Evolutionary conservation across 2,797 vertebrate species (phyloP).

Genomic region (Gymnoscopelus braueri): DNA sequence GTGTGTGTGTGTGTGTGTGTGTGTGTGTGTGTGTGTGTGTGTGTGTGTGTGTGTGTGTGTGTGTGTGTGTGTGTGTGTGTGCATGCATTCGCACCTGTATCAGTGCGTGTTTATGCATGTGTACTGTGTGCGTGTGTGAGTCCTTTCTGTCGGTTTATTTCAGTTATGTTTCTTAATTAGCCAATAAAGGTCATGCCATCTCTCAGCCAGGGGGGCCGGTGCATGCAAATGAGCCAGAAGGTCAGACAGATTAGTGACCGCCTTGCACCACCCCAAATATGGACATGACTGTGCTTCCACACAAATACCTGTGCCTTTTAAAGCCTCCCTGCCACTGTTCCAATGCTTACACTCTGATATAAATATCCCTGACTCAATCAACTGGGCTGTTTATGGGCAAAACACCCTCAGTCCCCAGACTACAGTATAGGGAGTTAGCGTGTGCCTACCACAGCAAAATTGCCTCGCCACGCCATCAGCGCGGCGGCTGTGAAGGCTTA

Average conservation of each 20-base stretch:
- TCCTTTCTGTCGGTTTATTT: conserved; percentile 74
- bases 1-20: conserved; percentile 9
- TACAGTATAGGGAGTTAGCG: neutral
- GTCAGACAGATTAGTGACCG: conserved; percentile 73
- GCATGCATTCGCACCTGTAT: neutral
- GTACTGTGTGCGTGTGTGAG: conserved; percentile 7
- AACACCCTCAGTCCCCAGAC: neutral
- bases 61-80: conserved; percentile 24
- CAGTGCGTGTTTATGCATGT: conserved; percentile 25
- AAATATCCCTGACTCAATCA: conserved; percentile 17
- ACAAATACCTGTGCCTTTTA: conserved; percentile 58
- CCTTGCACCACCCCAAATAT: conserved; percentile 66
- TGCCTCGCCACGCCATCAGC: too few relatives aligned
- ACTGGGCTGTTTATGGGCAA: conserved; percentile 5
- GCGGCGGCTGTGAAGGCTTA: neutral
- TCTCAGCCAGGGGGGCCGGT: conserved; percentile 57
- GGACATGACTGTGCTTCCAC: conserved; percentile 64
- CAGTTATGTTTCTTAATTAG: conserved; percentile 82
- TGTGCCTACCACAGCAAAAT: neutral
- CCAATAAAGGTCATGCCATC: conserved; percentile 79
- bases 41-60: conserved; percentile 10
- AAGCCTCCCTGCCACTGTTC: conserved; percentile 21
- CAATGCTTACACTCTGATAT: neutral
- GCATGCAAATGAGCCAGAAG: conserved; percentile 78
- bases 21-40: conserved; percentile 2